Conservation (phyloP, 2,797 vertebrate species). For the Calcarius lapponicus region DNA sequence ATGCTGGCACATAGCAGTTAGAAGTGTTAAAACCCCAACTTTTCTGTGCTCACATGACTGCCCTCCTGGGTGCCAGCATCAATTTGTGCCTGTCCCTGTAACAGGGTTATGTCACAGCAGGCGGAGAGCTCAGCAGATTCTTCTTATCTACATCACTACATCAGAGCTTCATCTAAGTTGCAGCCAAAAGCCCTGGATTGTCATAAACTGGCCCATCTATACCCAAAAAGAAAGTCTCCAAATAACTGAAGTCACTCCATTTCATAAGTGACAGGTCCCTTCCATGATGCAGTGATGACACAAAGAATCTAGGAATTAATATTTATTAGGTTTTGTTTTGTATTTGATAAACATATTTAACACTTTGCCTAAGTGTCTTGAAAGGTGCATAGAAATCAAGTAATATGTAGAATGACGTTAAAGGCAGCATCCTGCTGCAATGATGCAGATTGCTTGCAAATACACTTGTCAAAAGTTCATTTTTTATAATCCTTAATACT, state of each 20-base stretch:
- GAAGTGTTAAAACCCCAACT: not conserved
- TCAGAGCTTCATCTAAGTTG: not conserved
- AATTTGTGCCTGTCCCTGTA: not conserved
- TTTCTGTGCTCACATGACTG: not conserved
- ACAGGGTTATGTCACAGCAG: not conserved
- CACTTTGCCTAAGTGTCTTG: not conserved
- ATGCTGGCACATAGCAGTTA: not conserved
- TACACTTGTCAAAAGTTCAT: not conserved
- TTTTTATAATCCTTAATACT: not conserved
- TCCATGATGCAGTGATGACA: not conserved
- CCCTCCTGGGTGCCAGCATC: not conserved
- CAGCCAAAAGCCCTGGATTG: not conserved
- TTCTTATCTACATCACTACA: not conserved
- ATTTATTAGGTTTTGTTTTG: not conserved
- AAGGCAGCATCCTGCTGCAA: not conserved
- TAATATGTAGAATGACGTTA: not conserved
- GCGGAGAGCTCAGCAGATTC: not conserved
- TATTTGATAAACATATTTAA: not conserved
- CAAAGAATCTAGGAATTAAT: not conserved
- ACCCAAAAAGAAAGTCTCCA: not conserved
- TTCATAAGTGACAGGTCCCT: not conserved
- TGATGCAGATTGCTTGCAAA: not conserved
- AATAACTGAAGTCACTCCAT: not conserved
- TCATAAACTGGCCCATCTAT: not conserved
- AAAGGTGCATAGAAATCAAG: not conserved